Percentiles rank a stretch among this genome's conserved stretches.
Conservation (phyloP, 2,888 invertebrate species). For the Hypena proboscidalis region DNA sequence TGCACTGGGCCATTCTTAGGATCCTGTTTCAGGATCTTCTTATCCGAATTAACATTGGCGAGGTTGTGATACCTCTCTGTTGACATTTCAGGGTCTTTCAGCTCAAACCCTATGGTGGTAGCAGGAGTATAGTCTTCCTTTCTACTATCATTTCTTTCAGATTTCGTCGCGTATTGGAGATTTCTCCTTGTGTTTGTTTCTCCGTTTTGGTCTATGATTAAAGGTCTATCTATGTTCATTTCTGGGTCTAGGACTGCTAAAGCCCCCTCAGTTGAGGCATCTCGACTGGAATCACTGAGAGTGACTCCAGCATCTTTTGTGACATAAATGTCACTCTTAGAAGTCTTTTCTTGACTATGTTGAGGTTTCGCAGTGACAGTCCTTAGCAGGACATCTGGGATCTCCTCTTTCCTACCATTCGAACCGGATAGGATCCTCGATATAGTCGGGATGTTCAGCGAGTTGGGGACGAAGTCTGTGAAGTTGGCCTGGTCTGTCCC, state of each 20-base stretch:
- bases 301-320: constrained; percentile 80
- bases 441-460: constrained; percentile 92
- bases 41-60: constrained; percentile 85
- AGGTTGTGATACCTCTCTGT: constrained; percentile 85
- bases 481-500: constrained; percentile 77
- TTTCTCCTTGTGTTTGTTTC: constrained; percentile 82
- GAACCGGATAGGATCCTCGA: constrained; percentile 94
- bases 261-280: constrained; percentile 79
- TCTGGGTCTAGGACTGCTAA: constrained; percentile 80
- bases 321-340: constrained; percentile 72
- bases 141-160: constrained; percentile 70
- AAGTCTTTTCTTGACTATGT: constrained; percentile 74
- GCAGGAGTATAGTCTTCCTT: constrained; percentile 74
- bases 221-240: constrained; percentile 82
- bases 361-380: constrained; percentile 87
- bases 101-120: constrained; percentile 77
- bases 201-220: constrained; percentile 78
- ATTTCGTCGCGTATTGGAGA: constrained; percentile 77
- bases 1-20: constrained; percentile 71
- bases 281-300: constrained; percentile 71
- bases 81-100: constrained; percentile 80
- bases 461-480: constrained; percentile 88
- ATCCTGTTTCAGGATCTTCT: constrained; percentile 75
- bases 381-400: constrained; percentile 90
- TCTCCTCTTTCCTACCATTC: constrained; percentile 93